Percentiles rank a stretch among this genome's conserved stretches.
These are phyloP conservation scores for Ataeniobius toweri DNA, from an alignment of 2,797 vertebrate genomes.

Conservation along the genomic window DNA sequence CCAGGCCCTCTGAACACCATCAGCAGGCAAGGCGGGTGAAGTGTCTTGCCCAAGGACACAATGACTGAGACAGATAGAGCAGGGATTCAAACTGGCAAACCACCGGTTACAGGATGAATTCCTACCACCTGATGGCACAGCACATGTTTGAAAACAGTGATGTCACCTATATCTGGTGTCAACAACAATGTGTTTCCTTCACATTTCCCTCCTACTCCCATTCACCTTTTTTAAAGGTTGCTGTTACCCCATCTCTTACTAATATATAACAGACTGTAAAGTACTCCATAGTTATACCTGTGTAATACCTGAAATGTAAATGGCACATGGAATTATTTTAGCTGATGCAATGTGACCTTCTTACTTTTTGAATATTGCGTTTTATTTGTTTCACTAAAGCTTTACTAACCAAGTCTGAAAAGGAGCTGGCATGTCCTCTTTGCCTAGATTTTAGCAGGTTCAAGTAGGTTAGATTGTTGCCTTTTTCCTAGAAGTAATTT, in stretches of 20 bases:
- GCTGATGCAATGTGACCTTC: neutral
- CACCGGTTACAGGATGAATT: too few species aligned
- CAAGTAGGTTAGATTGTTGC: too few species aligned
- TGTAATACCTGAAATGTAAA: neutral
- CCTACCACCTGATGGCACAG: neutral
- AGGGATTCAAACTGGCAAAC: too few species aligned
- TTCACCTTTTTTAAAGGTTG: neutral
- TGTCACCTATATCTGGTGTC: neutral
- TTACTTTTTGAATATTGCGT: neutral
- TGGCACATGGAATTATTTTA: neutral
- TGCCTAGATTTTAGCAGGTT: too few species aligned
- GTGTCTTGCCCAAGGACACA: too few species aligned
- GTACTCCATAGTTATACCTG: neutral
- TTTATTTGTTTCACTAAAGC: neutral
- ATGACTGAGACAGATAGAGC: too few species aligned
- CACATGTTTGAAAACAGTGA: neutral
- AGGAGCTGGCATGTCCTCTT: neutral
- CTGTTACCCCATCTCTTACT: neutral
- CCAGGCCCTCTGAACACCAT: too few species aligned
- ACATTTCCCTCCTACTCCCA: neutral
- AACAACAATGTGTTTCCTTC: neutral
- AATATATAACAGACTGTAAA: neutral
- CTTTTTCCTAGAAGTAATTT: too few species aligned
- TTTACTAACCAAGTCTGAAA: neutral
- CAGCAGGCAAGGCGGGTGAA: too few species aligned